phyloP scores from a whole-genome alignment of 2,113 vertebrate species.

The Ardeotis arabs region DNA sequence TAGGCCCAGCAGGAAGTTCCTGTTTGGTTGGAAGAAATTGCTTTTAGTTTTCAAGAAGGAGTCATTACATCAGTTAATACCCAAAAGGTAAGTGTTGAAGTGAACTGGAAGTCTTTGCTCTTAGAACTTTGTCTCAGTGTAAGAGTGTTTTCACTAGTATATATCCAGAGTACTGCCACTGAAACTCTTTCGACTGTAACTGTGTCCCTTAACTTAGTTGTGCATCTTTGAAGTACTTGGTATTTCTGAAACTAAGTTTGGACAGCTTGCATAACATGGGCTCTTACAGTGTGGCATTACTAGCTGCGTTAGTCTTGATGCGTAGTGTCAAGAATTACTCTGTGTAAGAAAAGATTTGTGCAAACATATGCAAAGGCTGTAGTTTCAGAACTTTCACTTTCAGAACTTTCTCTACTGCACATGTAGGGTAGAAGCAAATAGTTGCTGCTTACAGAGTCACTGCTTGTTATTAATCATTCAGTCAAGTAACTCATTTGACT shows the following conservation, averaged over 20 bases:
- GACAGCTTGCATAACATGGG: background rate
- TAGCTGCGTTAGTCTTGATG: background rate
- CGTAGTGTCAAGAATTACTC: background rate
- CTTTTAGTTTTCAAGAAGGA: constrained; percentile 64
- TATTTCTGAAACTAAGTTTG: background rate
- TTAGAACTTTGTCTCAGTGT: background rate
- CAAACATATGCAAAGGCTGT: accelerated
- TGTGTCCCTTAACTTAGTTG: background rate
- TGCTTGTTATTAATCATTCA: background rate
- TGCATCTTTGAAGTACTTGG: background rate
- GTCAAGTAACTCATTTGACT: background rate
- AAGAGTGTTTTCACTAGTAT: background rate
- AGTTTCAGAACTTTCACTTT: background rate
- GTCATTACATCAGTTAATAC: constrained; percentile 75
- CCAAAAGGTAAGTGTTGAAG: constrained; percentile 77
- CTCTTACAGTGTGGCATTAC: background rate
- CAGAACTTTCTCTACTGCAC: background rate
- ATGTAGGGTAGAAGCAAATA: background rate
- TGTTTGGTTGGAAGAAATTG: constrained; percentile 87
- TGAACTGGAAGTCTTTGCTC: background rate
- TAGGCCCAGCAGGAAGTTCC: constrained; percentile 95
- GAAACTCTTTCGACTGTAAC: background rate
- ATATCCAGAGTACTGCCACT: background rate
- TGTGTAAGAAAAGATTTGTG: background rate
- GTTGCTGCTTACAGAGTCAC: background rate